Percentiles rank a stretch among this genome's conserved stretches.
Conservation (phyloP, 2,797 vertebrate genomes). For the Anguilla megastoma region DNA sequence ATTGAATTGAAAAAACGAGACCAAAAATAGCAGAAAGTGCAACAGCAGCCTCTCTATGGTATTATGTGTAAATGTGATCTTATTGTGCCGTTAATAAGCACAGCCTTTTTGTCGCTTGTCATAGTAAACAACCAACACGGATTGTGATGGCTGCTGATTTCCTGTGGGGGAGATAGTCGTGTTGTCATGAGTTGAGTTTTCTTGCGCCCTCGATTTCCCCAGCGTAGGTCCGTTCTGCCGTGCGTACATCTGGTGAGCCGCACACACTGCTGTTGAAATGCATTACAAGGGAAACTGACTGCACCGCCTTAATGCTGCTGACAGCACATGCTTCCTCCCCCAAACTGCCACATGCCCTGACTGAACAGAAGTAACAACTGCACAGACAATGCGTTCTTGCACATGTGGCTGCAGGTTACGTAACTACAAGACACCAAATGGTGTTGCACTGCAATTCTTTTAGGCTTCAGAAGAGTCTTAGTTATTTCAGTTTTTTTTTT, state of each 20-base stretch:
- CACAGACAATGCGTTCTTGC: not conserved
- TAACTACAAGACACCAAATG: not conserved
- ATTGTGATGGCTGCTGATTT: not conserved
- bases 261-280: not conserved
- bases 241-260: not conserved
- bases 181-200: not conserved
- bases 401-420: not conserved
- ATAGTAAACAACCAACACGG: not conserved
- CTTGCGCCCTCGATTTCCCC: not conserved
- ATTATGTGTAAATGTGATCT: not conserved
- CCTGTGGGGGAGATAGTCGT: not conserved
- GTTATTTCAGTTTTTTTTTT: not conserved
- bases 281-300: slow-evolving; percentile 10
- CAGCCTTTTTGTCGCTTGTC: not conserved
- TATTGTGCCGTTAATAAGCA: not conserved
- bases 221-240: not conserved
- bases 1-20: not conserved
- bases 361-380: not conserved
- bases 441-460: not conserved
- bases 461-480: not conserved
- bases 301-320: not conserved
- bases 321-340: not conserved
- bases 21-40: not conserved
- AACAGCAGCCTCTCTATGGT: not conserved
- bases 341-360: not conserved